phyloP scores from a whole-genome alignment of 2,797 vertebrate species.

The Hypotaenidia philippensis region DNA sequence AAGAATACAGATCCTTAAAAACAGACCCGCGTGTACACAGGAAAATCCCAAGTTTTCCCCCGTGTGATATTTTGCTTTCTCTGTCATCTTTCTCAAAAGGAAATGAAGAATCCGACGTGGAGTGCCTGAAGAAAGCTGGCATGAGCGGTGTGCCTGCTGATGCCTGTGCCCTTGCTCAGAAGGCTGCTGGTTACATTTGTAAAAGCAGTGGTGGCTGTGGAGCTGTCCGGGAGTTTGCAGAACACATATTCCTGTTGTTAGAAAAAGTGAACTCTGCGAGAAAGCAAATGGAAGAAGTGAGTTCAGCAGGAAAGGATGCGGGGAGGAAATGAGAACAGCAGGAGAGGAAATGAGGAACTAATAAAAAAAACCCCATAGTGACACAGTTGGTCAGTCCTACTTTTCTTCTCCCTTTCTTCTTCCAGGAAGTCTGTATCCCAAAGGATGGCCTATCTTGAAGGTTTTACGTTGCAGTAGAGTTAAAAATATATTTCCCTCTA shows the following conservation, averaged over 20 bases:
- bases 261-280: conserved; percentile 83
- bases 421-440: background rate
- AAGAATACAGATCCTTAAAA: background rate
- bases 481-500: background rate
- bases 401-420: background rate
- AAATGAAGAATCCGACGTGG: conserved; percentile 84
- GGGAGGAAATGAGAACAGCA: background rate
- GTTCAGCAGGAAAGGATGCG: background rate
- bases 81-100: conserved; percentile 73
- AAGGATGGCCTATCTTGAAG: background rate
- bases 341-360: conserved; percentile 24
- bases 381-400: accelerated
- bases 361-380: background rate
- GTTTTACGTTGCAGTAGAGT: background rate
- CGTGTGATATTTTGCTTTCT: background rate
- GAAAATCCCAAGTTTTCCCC: background rate
- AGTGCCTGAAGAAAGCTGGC: conserved; percentile 86
- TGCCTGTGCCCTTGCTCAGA: conserved; percentile 79
- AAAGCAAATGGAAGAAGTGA: conserved; percentile 54
- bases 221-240: conserved; percentile 88
- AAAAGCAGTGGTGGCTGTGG: conserved; percentile 81
- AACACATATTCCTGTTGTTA: conserved; percentile 87
- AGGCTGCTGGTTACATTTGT: conserved; percentile 88
- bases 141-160: conserved; percentile 87
- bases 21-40: accelerated